A percentile compares a stretch with the other conserved stretches of the same genome.
phyloP scores from a whole-genome alignment of 2,113 vertebrate genomes.

The Psettodes erumei region DNA sequence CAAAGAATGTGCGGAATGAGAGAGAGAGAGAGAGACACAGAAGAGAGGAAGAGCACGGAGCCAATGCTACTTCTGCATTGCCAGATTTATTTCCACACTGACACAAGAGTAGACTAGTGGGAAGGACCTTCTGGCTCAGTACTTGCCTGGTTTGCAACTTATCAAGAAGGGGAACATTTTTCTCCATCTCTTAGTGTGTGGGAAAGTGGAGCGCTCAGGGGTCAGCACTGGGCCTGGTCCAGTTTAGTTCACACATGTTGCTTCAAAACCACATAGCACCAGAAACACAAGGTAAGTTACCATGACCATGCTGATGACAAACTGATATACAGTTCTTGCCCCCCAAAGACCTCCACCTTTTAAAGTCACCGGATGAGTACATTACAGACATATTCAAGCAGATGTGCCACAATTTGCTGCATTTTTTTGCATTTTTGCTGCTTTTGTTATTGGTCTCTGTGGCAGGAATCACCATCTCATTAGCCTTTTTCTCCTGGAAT shows the following conservation, averaged over 20 bases:
- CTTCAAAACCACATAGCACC: neutral
- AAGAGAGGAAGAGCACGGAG: constrained; percentile 39
- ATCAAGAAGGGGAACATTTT: constrained; percentile 35
- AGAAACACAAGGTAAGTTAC: neutral
- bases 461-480: constrained; percentile 25
- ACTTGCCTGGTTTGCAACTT: constrained; percentile 37
- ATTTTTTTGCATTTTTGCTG: too few species aligned
- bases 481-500: constrained; percentile 1
- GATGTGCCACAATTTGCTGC: too few species aligned
- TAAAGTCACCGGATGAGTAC: constrained; percentile 14
- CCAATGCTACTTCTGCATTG: constrained; percentile 26
- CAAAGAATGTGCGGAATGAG: constrained; percentile 69
- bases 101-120: constrained; percentile 49
- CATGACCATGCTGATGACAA: constrained; percentile 18
- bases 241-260: constrained; percentile 1
- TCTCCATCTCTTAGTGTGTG: constrained; percentile 23
- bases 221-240: neutral
- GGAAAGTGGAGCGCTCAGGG: constrained; percentile 30
- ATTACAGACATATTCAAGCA: constrained; percentile 11
- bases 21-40: constrained; percentile 46
- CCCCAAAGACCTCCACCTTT: neutral
- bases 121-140: constrained; percentile 44
- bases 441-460: neutral
- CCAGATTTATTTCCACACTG: constrained; percentile 58
- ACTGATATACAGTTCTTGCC: neutral